Evolutionary conservation across 2,888 invertebrate genomes (phyloP), one percentile per base, ranked within the genome.

Genomic region (Leuctra nigra): DNA sequence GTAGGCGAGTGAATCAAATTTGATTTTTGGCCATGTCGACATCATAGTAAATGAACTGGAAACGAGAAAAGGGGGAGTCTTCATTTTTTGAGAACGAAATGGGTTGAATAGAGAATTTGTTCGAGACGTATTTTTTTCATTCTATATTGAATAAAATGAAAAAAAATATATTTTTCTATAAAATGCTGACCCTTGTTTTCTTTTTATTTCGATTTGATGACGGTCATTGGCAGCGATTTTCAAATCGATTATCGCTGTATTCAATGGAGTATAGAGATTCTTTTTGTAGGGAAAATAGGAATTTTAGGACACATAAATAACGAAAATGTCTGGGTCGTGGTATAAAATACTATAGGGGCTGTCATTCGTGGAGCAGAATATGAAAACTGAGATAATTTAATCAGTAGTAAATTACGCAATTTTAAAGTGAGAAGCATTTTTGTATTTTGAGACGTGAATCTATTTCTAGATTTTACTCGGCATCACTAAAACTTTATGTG

Each of bases 1-100:
- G 2, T 50, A 35, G 18, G 14, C n/a, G n/a, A 35, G 50, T 50
- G 50, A 50, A 50, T 50, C 50, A 50, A 50, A 50, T 50, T 50
- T 50, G 50, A 50, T 33, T 50, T 22, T 50, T 18, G 11, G 16
- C 33, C 50, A 35, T 50, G 50, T 14, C 50, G 50, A 33, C 50
- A 22, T 33, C 16, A 33, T 35, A 50, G 18, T 50, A 35, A 50
- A 50, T 50, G 50, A 50, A 50, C 18, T 35, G 50, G 23, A 44
- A 44, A 23, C 4, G 11, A 20, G 4, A 20, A 38, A 14, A 14
- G 38, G 6, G 38, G 11, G n/a, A 38, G 29, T 29, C 7, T 29
- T 29, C 11, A 6, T 29, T 29, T 29, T 29, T 7, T 29, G 11
- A 29, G 29, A 29, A 11, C 29, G 38, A 9, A 14, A 38, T 38